A percentile compares a stretch with the other conserved stretches of the same genome.
Conservation (phyloP, 2,888 invertebrate genomes). For the Dioctria rufipes region DNA sequence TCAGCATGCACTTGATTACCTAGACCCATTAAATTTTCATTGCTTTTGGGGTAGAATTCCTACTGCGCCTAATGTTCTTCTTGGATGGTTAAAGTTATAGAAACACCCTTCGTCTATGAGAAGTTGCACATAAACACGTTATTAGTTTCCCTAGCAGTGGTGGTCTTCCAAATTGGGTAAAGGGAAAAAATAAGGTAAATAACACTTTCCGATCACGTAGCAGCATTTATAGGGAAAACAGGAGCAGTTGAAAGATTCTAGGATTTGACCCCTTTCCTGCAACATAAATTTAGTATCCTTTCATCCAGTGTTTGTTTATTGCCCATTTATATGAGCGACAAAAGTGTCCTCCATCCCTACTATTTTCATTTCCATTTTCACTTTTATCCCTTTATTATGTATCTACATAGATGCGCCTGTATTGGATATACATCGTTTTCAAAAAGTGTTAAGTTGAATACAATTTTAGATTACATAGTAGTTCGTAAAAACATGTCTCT, state of each 20-base stretch:
- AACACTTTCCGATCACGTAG: conserved; percentile 50
- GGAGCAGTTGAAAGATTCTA: conserved; percentile 1
- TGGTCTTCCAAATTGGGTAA: conserved; percentile 1
- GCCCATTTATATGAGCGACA: conserved; percentile 23
- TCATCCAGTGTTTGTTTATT: conserved; percentile 7
- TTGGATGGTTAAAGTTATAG: background rate
- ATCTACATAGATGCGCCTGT: background rate
- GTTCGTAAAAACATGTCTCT: no score
- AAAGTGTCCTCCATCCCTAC: conserved; percentile 5
- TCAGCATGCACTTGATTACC: conserved; percentile 36
- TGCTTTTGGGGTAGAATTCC: conserved; percentile 18
- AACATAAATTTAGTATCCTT: conserved; percentile 30
- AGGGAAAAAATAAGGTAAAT: conserved; percentile 25
- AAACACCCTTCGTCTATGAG: conserved; percentile 5
- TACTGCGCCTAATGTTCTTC: conserved; percentile 3
- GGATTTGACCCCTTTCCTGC: conserved; percentile 19
- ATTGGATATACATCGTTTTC: conserved; percentile 16
- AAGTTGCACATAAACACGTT: conserved; percentile 48
- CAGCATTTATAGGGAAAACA: conserved; percentile 50
- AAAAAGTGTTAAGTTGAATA: background rate
- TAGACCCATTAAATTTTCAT: conserved; percentile 49
- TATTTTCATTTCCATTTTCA: conserved; percentile 7
- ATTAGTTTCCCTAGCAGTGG: conserved; percentile 26
- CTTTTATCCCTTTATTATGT: conserved; percentile 32
- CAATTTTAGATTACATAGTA: no score